phyloP scores from a whole-genome alignment of 2,888 invertebrate genomes.

The Marronus borbonicus region DNA sequence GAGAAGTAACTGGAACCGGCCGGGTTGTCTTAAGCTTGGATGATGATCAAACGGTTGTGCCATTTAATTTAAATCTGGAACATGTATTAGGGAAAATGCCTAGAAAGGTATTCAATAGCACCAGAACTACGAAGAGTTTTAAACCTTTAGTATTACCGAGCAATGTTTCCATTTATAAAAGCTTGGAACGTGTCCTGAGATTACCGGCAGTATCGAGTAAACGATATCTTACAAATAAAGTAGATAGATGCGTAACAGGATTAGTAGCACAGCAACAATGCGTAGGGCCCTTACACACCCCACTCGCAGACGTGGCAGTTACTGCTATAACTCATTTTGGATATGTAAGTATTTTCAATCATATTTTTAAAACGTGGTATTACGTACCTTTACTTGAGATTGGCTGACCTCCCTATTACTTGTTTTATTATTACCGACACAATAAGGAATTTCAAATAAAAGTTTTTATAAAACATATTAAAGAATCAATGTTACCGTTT shows the following conservation, averaged over 20 bases:
- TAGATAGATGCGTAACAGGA: slow-evolving; percentile 95
- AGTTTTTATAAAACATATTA: no score
- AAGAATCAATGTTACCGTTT: background rate
- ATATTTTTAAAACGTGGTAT: background rate
- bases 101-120: slow-evolving; percentile 76
- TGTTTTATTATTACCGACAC: background rate
- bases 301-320: slow-evolving; percentile 94
- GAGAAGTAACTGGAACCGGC: slow-evolving; percentile 91
- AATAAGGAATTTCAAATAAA: slow-evolving; percentile 6
- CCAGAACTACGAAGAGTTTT: slow-evolving; percentile 62
- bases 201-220: slow-evolving; percentile 96
- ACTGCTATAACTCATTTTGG: slow-evolving; percentile 90
- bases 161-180: slow-evolving; percentile 79
- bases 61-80: slow-evolving; percentile 91
- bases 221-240: slow-evolving; percentile 95
- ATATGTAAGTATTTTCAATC: slow-evolving; percentile 69
- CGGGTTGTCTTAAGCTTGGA: slow-evolving; percentile 79
- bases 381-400: background rate
- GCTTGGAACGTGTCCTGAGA: slow-evolving; percentile 85
- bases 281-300: slow-evolving; percentile 97
- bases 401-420: background rate
- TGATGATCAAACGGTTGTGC: slow-evolving; percentile 75
- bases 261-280: slow-evolving; percentile 98
- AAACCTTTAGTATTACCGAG: slow-evolving; percentile 64
- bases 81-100: slow-evolving; percentile 93